Conservation (phyloP, 2,113 vertebrate species). For the Cyanoderma ruficeps region DNA sequence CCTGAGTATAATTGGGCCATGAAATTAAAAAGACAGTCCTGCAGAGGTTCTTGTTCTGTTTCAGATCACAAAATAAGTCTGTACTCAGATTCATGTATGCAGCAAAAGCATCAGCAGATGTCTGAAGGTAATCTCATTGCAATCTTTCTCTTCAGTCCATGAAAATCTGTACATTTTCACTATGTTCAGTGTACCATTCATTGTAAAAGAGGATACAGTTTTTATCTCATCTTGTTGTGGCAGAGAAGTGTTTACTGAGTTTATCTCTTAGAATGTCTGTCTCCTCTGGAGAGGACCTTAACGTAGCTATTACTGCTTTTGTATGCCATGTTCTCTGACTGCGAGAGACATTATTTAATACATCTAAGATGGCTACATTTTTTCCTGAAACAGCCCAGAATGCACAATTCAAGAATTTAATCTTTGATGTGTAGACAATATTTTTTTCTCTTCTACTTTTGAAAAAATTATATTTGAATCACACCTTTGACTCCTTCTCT, state of each 20-base stretch:
- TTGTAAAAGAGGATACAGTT: background rate
- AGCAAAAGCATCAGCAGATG: background rate
- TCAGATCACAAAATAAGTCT: background rate
- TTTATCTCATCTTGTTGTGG: background rate
- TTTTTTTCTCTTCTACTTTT: background rate
- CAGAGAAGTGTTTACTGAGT: background rate
- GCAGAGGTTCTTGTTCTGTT: background rate
- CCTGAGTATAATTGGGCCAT: background rate
- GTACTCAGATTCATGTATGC: background rate
- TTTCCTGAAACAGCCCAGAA: background rate
- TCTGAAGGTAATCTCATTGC: background rate
- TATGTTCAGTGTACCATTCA: background rate
- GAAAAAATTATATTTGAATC: background rate
- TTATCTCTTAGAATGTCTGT: background rate
- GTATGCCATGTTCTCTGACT: background rate
- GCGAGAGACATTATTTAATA: background rate
- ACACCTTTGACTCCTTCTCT: background rate
- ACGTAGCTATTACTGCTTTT: background rate
- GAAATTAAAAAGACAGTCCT: conserved; percentile 8
- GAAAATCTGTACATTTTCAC: background rate
- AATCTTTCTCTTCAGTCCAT: background rate
- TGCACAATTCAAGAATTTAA: background rate
- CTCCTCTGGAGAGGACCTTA: background rate
- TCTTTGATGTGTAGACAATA: background rate
- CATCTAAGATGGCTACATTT: background rate